Evolutionary conservation across 30 jellyfish, hydroid and myxozoan species (phyloP).

Genomic region (Hydractinia symbiolongicarpus): DNA sequence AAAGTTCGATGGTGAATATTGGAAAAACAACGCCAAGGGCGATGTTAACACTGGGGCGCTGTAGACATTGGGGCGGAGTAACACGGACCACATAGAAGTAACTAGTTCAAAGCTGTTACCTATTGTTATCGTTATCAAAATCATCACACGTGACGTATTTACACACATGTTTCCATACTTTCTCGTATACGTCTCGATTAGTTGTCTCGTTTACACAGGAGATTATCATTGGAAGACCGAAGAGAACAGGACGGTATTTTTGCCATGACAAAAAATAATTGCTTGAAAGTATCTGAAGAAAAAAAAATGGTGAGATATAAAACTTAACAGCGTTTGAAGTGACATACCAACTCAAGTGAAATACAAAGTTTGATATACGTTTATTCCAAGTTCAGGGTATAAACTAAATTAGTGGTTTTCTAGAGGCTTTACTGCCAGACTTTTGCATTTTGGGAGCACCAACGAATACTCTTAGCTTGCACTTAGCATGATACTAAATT

Average conservation of each 20-base stretch:
- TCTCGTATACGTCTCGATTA: conserved; percentile 60
- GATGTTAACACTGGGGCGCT: no score
- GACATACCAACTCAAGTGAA: neutral
- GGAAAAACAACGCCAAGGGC: no score
- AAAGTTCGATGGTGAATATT: no score
- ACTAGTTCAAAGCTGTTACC: conserved; percentile 4
- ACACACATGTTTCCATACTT: conserved; percentile 50
- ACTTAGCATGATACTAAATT: no score
- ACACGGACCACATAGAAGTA: neutral
- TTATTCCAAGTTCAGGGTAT: no score
- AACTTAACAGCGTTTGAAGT: neutral
- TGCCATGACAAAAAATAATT: conserved; percentile 89
- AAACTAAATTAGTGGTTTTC: no score
- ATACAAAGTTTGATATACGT: no score
- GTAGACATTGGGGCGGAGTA: no score
- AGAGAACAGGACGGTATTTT: conserved; percentile 68
- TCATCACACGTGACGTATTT: conserved; percentile 33
- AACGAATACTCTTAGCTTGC: no score
- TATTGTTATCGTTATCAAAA: conserved; percentile 13
- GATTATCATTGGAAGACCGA: conserved; percentile 68
- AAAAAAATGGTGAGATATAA: neutral
- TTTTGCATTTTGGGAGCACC: no score
- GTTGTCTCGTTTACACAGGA: conserved; percentile 34
- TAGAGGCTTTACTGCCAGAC: no score
- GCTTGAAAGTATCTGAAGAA: conserved; percentile 58